phyloP scores from a whole-genome alignment of 2,888 invertebrate genomes.

The Carcina quercana region DNA sequence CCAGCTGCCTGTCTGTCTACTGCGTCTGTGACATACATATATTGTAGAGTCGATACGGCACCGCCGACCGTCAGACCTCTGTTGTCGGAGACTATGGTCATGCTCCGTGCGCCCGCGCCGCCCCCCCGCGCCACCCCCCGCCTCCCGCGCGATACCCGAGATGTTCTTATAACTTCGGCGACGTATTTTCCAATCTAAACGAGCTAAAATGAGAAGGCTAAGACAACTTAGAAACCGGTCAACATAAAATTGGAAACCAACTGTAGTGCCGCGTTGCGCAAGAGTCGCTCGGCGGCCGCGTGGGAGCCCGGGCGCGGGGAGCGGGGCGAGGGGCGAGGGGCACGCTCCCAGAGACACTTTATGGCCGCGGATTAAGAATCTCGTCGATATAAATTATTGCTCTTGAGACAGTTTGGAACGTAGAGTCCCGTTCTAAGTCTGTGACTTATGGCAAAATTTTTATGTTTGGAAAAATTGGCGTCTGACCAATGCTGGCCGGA shows the following conservation, averaged over 20 bases:
- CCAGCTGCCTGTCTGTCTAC: too few species aligned
- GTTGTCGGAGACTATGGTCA: too few species aligned
- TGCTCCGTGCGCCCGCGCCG: too few species aligned
- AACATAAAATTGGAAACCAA: conserved; percentile 75
- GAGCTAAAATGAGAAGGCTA: conserved; percentile 72
- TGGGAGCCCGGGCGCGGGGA: conserved; percentile 40
- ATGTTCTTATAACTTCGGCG: conserved; percentile 38
- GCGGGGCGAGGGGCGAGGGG: conserved; percentile 18
- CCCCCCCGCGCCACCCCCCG: neutral
- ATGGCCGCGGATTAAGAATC: conserved; percentile 58
- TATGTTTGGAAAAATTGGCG: too few species aligned
- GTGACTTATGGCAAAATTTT: conserved; percentile 15
- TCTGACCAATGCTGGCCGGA: too few species aligned
- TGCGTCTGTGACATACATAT: too few species aligned
- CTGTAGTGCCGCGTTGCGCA: conserved; percentile 68
- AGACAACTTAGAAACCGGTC: conserved; percentile 70
- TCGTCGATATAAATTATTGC: conserved; percentile 59
- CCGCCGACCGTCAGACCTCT: too few species aligned
- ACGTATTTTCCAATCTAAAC: conserved; percentile 70
- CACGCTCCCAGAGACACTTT: conserved; percentile 30
- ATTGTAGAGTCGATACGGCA: too few species aligned
- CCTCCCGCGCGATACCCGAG: conserved; percentile 30
- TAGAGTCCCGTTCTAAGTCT: conserved; percentile 20
- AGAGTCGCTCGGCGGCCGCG: conserved; percentile 63
- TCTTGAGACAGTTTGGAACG: conserved; percentile 35